phyloP scores from a whole-genome alignment of 1,140 invertebrate genomes.

The Rhizoglyphus robini region DNA sequence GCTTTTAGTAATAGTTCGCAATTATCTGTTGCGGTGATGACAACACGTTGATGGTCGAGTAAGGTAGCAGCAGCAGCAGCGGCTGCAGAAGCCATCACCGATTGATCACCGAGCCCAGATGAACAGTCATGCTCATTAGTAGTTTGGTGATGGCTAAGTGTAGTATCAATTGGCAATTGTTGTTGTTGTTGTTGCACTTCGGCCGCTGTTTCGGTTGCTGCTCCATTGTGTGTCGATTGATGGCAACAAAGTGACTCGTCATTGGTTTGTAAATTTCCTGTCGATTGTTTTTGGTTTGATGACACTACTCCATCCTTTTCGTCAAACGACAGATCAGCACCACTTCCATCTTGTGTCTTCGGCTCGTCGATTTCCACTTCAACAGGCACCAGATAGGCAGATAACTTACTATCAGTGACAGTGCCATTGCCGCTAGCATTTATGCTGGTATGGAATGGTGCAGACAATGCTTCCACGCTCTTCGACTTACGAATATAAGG shows the following conservation, averaged over 20 bases:
- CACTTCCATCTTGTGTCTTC: not conserved
- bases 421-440: not conserved
- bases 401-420: too few relatives aligned
- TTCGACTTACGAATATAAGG: constrained; percentile 1
- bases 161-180: too few relatives aligned
- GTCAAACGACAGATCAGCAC: not conserved
- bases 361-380: not conserved
- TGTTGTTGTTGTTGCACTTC: too few relatives aligned
- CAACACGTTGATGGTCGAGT: not conserved
- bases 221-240: too few relatives aligned
- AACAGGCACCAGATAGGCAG: not conserved
- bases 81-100: not conserved
- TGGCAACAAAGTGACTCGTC: not conserved
- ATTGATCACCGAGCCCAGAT: too few relatives aligned
- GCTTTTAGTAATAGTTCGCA: not conserved
- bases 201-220: too few relatives aligned
- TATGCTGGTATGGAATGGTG: not conserved
- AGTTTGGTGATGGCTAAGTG: too few relatives aligned
- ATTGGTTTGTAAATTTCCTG: not conserved
- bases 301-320: not conserved
- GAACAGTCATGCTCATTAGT: too few relatives aligned
- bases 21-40: not conserved
- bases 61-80: not conserved
- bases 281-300: not conserved
- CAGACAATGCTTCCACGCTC: not conserved